Conservation (phyloP, 2,797 vertebrate genomes). For the Lithobates sylvaticus region DNA sequence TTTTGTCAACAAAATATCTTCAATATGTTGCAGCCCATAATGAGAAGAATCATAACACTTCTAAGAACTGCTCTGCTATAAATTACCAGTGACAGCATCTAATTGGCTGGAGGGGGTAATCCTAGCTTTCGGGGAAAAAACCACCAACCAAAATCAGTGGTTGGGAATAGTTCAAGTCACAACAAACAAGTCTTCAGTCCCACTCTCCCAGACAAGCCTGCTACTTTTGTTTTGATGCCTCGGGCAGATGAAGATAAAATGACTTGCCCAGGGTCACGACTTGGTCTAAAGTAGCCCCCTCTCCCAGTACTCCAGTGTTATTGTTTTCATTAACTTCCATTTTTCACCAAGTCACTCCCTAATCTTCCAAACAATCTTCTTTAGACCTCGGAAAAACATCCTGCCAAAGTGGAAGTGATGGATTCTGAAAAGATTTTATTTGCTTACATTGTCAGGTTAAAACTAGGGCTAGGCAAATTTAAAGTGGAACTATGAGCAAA, state of each 20-base stretch:
- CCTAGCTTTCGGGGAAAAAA: neutral
- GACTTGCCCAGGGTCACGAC: slow-evolving; percentile 34
- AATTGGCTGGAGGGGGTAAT: too few relatives aligned
- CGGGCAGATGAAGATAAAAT: slow-evolving; percentile 43
- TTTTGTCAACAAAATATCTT: too few relatives aligned
- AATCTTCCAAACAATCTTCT: slow-evolving; percentile 6
- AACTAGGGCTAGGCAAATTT: too few relatives aligned
- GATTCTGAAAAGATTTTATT: neutral
- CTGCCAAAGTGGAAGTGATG: neutral
- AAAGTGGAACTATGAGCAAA: too few relatives aligned
- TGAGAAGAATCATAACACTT: too few relatives aligned
- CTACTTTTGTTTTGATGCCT: slow-evolving; percentile 48
- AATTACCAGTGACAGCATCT: too few relatives aligned
- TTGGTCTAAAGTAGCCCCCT: slow-evolving; percentile 10
- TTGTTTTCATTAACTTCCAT: slow-evolving; percentile 38
- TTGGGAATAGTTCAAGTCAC: neutral
- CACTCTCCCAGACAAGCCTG: neutral
- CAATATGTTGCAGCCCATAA: too few relatives aligned
- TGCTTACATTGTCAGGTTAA: too few relatives aligned
- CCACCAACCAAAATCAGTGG: neutral
- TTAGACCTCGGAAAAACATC: neutral
- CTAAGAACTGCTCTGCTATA: too few relatives aligned
- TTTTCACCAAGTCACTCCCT: slow-evolving; percentile 27
- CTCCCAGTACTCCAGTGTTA: slow-evolving; percentile 25
- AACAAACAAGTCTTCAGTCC: slow-evolving; percentile 18